A percentile compares a stretch with the other conserved stretches of the same genome.
Conservation (phyloP, 2,113 vertebrate species). For the Seriola dumerili region DNA sequence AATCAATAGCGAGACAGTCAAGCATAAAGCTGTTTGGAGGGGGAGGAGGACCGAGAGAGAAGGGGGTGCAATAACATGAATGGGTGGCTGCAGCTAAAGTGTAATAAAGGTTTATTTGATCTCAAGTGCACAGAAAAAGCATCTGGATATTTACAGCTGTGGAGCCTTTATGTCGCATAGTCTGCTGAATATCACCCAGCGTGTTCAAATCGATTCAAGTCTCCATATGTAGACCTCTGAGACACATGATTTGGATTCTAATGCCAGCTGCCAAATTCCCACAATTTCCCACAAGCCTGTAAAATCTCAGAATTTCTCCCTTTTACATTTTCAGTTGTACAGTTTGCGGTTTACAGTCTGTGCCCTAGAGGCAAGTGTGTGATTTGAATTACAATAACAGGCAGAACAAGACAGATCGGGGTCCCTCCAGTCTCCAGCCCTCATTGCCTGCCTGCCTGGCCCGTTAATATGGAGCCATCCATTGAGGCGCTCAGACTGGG, state of each 20-base stretch:
- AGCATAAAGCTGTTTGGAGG: constrained; percentile 41
- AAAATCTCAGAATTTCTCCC: background rate
- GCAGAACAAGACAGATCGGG: constrained; percentile 58
- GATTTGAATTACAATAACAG: constrained; percentile 79
- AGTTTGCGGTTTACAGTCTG: constrained; percentile 25
- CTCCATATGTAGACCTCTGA: constrained; percentile 26
- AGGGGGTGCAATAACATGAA: constrained; percentile 28
- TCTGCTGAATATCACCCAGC: background rate
- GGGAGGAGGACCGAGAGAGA: background rate
- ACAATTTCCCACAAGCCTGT: constrained; percentile 44
- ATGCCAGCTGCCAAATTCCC: constrained; percentile 67
- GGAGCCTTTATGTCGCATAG: constrained; percentile 34
- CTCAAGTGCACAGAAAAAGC: constrained; percentile 29
- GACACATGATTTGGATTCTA: constrained; percentile 39
- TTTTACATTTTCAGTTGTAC: constrained; percentile 8
- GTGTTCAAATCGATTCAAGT: constrained; percentile 21
- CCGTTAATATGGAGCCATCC: constrained; percentile 67
- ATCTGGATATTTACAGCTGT: constrained; percentile 69
- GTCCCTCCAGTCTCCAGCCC: constrained; percentile 42
- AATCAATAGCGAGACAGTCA: constrained; percentile 70
- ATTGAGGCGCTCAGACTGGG: constrained; percentile 64
- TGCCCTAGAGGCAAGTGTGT: constrained; percentile 52
- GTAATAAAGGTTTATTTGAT: constrained; percentile 50
- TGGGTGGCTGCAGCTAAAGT: constrained; percentile 24
- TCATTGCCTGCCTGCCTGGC: constrained; percentile 42